Conservation (phyloP, 1,140 invertebrate species). For the Penaeus indicus region DNA sequence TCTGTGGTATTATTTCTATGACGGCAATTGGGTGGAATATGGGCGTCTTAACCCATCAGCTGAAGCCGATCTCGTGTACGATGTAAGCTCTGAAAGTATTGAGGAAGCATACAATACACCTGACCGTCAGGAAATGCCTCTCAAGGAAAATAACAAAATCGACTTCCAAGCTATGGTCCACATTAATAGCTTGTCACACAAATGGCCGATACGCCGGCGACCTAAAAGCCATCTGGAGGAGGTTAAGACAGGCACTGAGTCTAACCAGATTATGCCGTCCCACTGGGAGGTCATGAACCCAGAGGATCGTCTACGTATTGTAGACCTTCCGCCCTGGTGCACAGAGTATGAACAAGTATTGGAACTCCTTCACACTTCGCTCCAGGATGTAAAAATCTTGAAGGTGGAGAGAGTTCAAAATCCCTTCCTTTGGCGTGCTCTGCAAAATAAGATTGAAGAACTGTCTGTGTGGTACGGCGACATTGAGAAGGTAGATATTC, state of each 20-base stretch:
- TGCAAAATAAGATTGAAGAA: conserved; percentile 48
- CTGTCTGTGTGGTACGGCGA: conserved; percentile 26
- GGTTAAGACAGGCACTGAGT: neutral
- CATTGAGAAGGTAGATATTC: conserved; percentile 22
- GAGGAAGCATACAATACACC: too few relatives aligned
- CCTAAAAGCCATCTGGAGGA: neutral
- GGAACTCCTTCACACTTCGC: neutral
- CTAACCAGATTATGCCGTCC: neutral
- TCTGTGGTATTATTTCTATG: too few relatives aligned
- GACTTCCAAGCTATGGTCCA: too few relatives aligned
- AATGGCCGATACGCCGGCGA: neutral
- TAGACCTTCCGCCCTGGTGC: neutral
- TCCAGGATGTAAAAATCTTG: neutral
- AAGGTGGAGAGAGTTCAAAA: conserved; percentile 48
- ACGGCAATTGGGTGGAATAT: too few relatives aligned
- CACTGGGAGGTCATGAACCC: conserved; percentile 35
- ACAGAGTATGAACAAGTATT: neutral
- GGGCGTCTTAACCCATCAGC: too few relatives aligned
- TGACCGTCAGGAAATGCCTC: too few relatives aligned
- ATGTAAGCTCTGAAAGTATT: too few relatives aligned
- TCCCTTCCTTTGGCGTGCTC: conserved; percentile 48
- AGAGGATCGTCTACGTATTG: neutral
- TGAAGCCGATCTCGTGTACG: too few relatives aligned
- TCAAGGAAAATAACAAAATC: too few relatives aligned
- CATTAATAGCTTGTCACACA: too few relatives aligned